These are phyloP conservation scores for Pseudachorutes palmiensis DNA, from an alignment of 1,140 invertebrate species.

Conservation along the genomic window DNA sequence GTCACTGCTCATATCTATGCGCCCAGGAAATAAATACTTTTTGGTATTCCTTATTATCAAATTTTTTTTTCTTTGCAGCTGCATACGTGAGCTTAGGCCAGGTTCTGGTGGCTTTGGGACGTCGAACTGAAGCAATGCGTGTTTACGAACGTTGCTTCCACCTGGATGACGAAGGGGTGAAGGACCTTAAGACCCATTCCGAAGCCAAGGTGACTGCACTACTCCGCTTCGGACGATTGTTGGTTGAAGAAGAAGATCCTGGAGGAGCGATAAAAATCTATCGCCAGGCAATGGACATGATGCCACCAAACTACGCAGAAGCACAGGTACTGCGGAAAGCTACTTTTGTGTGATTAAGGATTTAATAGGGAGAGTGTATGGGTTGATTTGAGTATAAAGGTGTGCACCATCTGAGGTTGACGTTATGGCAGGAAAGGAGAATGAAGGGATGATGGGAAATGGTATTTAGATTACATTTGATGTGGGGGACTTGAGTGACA, in stretches of 20 bases:
- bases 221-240: constrained; percentile 79
- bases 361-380: too few relatives aligned
- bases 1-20: too few relatives aligned
- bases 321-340: constrained; percentile 67
- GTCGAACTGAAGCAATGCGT: constrained; percentile 71
- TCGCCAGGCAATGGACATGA: constrained; percentile 68
- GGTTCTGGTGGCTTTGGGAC: constrained; percentile 69
- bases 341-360: too few relatives aligned
- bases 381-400: too few relatives aligned
- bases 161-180: constrained; percentile 74
- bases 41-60: too few relatives aligned
- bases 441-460: too few relatives aligned
- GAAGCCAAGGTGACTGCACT: constrained; percentile 80
- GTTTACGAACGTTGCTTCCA: constrained; percentile 70
- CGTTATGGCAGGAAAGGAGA: too few relatives aligned
- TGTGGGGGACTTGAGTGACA: constrained; percentile 1
- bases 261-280: constrained; percentile 81
- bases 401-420: too few relatives aligned
- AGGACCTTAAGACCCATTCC: constrained; percentile 82
- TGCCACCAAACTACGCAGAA: constrained; percentile 66
- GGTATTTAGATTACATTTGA: too few relatives aligned
- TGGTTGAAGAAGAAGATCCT: constrained; percentile 69
- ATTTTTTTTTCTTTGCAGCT: constrained; percentile 64
- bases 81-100: constrained; percentile 90
- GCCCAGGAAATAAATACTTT: too few relatives aligned